Conservation (phyloP, 2,113 vertebrate species). For the Perognathus longimembris region DNA sequence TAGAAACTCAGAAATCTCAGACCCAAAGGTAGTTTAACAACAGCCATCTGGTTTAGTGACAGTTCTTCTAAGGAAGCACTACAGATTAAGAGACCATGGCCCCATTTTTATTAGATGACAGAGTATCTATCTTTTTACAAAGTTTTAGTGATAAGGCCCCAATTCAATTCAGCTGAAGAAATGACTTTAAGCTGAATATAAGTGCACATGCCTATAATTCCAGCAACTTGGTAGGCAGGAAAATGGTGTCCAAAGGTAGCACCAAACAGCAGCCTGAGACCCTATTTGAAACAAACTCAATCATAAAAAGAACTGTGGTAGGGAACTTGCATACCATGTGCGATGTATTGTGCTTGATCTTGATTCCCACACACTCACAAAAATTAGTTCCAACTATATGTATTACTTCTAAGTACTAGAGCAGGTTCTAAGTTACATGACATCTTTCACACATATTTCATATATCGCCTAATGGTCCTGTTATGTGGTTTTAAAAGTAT, state of each 20-base stretch:
- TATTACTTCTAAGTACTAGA: not conserved
- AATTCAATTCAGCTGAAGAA: not conserved
- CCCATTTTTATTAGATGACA: not conserved
- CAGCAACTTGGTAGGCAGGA: no score
- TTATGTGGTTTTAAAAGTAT: not conserved
- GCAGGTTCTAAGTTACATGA: not conserved
- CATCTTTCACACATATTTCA: not conserved
- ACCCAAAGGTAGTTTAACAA: not conserved
- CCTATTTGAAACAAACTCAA: no score
- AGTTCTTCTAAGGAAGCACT: not conserved
- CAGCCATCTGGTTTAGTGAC: not conserved
- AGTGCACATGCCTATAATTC: no score
- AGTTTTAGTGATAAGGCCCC: not conserved
- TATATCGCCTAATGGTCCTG: not conserved
- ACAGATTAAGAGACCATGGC: not conserved
- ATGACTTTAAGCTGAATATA: not conserved
- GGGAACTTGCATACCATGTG: no score
- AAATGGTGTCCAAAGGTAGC: no score
- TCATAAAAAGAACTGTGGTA: no score
- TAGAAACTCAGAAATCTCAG: not conserved
- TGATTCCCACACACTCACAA: not conserved
- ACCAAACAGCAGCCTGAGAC: no score
- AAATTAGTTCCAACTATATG: not conserved
- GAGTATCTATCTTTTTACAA: not conserved
- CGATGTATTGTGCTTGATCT: not conserved